Base-by-base conservation (phyloP, 2,888 invertebrate genomes). In the Pyrrhosoma nymphula region DNA sequence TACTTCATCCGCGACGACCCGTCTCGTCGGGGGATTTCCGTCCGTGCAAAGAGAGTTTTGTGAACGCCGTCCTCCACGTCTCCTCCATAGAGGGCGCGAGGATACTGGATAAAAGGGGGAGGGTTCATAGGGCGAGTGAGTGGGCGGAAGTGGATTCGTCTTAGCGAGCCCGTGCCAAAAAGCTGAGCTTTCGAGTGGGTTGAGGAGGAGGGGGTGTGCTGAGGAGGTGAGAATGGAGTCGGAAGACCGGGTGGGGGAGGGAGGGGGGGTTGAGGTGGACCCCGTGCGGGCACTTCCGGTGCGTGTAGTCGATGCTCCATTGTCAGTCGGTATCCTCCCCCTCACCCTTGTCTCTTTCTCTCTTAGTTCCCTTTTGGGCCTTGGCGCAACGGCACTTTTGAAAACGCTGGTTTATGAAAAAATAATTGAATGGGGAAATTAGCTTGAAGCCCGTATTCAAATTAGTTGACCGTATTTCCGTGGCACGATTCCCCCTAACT, bases 101-200 rank as follows among this genome's bases (percentile, higher is more conserved):
- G 69, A 69, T 12, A 69, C 8, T 12, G 26, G 69, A 12, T 12
- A 4, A 14, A 60, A 39, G n/a, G 56, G 55, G 89, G 55, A 23
- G 82, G 82, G 47, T 47, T 60, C 60, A 60, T 14, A 20, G 16
- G 0, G 26, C 14, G 20, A 16, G 47, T 8, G 20, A 88, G 88
- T 26, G 56, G 56, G 56, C 47, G 89, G 55, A 89, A 89, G 89
- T 89, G 89, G 26, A 56, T 6, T 55, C 56, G 55, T 55, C 56
- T 47, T 89, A 55, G 89, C 89, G 56, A 55, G n/a, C 89, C 56
- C 56, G 89, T 56, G 89, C 89, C 89, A 89, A 89, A 89, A 56
- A 35, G 88, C 47, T 20, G n/a, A 30, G 82, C 35, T 14, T n/a
- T 30, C 30, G 60, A 60, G 60, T 20, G 60, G 60, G 12, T 20